These are phyloP conservation scores for Montipora cactus DNA, from an alignment of 64 coral and sea anemone genomes.

Conservation along the genomic window DNA sequence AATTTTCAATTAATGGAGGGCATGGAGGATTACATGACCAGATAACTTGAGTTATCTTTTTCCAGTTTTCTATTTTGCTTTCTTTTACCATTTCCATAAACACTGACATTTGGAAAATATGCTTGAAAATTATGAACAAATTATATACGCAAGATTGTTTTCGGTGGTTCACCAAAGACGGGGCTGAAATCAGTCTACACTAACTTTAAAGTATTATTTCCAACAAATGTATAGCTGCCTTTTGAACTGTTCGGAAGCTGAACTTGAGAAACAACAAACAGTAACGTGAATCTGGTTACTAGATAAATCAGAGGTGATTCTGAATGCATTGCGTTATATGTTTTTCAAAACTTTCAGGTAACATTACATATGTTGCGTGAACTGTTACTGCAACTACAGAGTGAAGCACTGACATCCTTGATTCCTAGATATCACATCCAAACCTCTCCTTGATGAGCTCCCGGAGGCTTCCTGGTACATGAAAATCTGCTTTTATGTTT, in stretches of 20 bases:
- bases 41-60: background rate
- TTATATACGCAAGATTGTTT: too few relatives aligned
- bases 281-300: slow-evolving; percentile 11
- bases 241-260: background rate
- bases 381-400: background rate
- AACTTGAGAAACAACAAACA: slow-evolving; percentile 3
- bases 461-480: slow-evolving; percentile 9
- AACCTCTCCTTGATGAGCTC: background rate
- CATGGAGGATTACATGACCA: background rate
- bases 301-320: background rate
- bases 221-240: background rate
- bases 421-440: too few relatives aligned
- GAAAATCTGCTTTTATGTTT: background rate
- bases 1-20: background rate
- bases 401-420: background rate
- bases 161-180: too few relatives aligned
- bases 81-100: too few relatives aligned
- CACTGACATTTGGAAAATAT: too few relatives aligned
- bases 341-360: background rate
- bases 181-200: background rate
- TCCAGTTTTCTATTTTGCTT: background rate
- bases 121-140: too few relatives aligned
- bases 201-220: background rate
- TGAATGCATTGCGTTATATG: background rate
- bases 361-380: background rate